These are phyloP conservation scores for Anhinga rufa DNA, from an alignment of 2,113 vertebrate genomes.

Conservation along the genomic window DNA sequence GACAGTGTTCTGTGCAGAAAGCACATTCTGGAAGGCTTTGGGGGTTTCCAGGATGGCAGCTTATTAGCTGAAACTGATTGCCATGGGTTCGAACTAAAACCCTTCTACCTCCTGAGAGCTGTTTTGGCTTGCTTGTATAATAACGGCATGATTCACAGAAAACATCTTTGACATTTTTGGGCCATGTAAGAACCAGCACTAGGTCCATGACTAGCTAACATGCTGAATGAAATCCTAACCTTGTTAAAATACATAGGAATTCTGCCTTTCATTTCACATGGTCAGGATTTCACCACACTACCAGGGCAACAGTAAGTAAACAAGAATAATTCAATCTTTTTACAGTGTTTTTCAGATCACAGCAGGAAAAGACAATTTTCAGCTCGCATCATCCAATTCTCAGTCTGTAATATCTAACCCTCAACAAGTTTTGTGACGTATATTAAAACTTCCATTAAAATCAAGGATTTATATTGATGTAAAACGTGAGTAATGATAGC, in stretches of 20 bases:
- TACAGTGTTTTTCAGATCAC: background rate
- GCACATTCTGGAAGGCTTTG: background rate
- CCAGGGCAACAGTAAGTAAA: background rate
- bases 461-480: background rate
- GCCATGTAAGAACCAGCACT: background rate
- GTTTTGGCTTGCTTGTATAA: background rate
- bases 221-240: background rate
- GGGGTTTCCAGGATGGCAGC: background rate
- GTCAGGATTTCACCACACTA: background rate
- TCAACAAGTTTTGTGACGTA: background rate
- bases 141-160: conserved; percentile 8
- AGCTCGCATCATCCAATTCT: background rate
- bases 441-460: background rate
- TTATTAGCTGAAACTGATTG: conserved; percentile 42
- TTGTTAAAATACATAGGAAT: background rate
- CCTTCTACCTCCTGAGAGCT: background rate
- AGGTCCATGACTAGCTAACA: background rate
- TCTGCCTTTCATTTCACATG: background rate
- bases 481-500: background rate
- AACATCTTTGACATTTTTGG: background rate
- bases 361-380: background rate
- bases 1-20: background rate
- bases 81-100: background rate
- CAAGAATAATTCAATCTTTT: background rate
- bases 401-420: background rate